Evolutionary conservation across 1,140 invertebrate genomes (phyloP).

Genomic region (Drosophila setifemur): DNA sequence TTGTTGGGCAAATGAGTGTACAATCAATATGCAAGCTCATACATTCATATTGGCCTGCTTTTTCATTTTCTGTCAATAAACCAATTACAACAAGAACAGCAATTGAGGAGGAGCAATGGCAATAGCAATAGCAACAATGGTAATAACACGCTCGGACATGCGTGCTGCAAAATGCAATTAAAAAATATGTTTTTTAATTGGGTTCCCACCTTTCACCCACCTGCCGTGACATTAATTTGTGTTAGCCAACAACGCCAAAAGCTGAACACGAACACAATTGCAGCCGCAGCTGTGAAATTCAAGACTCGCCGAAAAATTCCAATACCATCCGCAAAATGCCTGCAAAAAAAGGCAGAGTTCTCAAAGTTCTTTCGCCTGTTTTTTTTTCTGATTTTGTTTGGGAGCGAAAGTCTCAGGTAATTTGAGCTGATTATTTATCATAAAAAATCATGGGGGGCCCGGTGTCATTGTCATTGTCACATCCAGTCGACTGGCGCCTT

Average conservation of each 20-base stretch:
- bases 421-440: slow-evolving; percentile 62
- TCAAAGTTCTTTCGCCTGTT: slow-evolving; percentile 25
- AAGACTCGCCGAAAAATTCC: slow-evolving; percentile 24
- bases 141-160: slow-evolving; percentile 37
- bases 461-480: slow-evolving; percentile 60
- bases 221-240: slow-evolving; percentile 73
- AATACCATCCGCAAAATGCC: background rate
- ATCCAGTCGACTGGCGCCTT: slow-evolving; percentile 44
- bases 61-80: slow-evolving; percentile 67
- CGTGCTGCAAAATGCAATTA: slow-evolving; percentile 72
- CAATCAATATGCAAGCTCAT: slow-evolving; percentile 24
- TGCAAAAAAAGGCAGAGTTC: background rate
- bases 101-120: slow-evolving; percentile 14
- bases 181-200: slow-evolving; percentile 76
- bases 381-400: too few species aligned
- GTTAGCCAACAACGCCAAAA: slow-evolving; percentile 51
- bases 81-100: slow-evolving; percentile 63
- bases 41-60: slow-evolving; percentile 50
- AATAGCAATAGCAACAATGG: slow-evolving; percentile 12
- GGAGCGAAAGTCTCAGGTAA: slow-evolving; percentile 57
- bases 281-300: slow-evolving; percentile 31
- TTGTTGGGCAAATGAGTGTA: slow-evolving; percentile 5
- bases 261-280: slow-evolving; percentile 24
- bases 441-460: slow-evolving; percentile 27
- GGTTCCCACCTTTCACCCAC: slow-evolving; percentile 46